Evolutionary conservation across 2,113 vertebrate genomes (phyloP).

Genomic region (Phrynosoma blainvillii): DNA sequence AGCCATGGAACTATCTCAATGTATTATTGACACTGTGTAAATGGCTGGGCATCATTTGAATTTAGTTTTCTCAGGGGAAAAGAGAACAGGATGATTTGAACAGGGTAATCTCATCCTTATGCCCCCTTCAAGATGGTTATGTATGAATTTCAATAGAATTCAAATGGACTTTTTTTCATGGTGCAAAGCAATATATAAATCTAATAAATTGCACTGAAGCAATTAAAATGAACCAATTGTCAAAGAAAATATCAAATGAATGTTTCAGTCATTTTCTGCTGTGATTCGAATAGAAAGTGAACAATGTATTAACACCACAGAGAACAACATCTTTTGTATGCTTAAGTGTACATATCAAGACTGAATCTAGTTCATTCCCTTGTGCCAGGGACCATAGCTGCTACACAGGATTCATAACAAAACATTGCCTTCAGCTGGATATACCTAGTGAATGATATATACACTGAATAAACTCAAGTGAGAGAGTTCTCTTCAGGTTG

Average conservation of each 20-base stretch:
- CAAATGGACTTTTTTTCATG: too few species aligned
- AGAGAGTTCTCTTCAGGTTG: background rate
- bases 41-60: too few species aligned
- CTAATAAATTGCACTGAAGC: too few species aligned
- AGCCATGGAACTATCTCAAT: too few species aligned
- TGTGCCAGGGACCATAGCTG: background rate
- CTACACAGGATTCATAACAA: background rate
- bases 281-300: background rate
- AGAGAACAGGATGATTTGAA: too few species aligned
- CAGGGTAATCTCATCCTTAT: too few species aligned
- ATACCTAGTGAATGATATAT: background rate
- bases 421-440: constrained; percentile 3
- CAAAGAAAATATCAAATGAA: background rate
- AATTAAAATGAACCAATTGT: background rate
- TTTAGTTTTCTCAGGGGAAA: too few species aligned
- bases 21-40: too few species aligned
- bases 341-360: constrained; percentile 15
- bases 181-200: too few species aligned
- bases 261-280: background rate
- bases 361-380: too few species aligned
- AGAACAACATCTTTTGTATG: background rate
- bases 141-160: too few species aligned
- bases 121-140: too few species aligned
- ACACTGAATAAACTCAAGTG: background rate
- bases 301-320: constrained; percentile 12